Percentiles rank a stretch among this genome's conserved stretches.
Conservation (phyloP, 1,140 invertebrate genomes). For the Heliconius hermathena region DNA sequence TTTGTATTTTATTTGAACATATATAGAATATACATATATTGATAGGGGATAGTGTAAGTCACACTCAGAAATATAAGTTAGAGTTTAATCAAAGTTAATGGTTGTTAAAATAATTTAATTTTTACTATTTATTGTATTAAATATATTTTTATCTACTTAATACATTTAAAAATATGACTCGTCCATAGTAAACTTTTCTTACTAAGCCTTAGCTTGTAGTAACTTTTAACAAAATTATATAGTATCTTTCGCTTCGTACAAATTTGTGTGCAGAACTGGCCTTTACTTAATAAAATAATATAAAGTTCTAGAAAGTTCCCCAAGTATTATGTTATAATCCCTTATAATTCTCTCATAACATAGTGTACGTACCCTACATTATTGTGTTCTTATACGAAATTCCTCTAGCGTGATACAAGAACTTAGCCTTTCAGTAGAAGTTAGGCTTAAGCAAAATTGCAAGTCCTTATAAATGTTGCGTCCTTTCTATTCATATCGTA, state of each 20-base stretch:
- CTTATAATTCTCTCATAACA: neutral
- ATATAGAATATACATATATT: neutral
- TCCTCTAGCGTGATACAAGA: slow-evolving; percentile 25
- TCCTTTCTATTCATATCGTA: neutral
- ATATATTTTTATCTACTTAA: too few relatives aligned
- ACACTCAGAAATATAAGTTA: neutral
- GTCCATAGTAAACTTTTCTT: neutral
- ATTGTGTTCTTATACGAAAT: slow-evolving; percentile 20
- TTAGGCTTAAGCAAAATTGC: slow-evolving; percentile 30
- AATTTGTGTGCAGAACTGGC: neutral
- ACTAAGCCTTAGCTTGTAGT: neutral
- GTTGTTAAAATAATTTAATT: neutral
- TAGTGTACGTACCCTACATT: neutral
- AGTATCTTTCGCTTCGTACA: neutral
- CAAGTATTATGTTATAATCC: neutral
- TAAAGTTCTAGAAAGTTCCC: neutral
- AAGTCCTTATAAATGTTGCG: slow-evolving; percentile 26
- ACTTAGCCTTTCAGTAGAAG: slow-evolving; percentile 33
- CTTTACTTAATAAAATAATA: neutral
- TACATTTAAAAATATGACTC: too few relatives aligned
- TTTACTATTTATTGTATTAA: neutral
- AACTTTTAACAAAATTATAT: neutral
- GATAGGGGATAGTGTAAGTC: neutral
- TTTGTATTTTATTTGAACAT: neutral
- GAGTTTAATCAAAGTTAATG: neutral